These are phyloP conservation scores for Tetranychus cinnabarinus DNA, from an alignment of 1,140 invertebrate genomes.

Conservation along the genomic window DNA sequence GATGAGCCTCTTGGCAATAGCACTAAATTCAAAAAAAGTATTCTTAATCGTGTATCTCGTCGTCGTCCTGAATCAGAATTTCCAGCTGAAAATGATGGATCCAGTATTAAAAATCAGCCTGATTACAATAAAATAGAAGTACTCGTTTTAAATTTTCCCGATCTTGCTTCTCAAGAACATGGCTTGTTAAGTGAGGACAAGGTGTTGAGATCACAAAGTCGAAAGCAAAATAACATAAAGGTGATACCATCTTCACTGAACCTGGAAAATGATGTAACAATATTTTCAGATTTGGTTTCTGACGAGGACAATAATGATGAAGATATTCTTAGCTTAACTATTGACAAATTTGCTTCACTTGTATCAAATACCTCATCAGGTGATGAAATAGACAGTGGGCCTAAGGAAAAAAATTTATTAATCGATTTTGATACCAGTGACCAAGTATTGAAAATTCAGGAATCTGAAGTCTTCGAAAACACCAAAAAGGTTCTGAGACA, in stretches of 20 bases:
- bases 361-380: conserved; percentile 4
- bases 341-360: conserved; percentile 82
- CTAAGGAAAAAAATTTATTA: neutral
- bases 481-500: conserved; percentile 76
- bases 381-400: neutral
- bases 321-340: conserved; percentile 70
- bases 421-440: too few relatives aligned
- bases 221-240: conserved; percentile 6
- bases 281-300: conserved; percentile 78
- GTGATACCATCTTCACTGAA: too few relatives aligned
- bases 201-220: conserved; percentile 23
- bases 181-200: conserved; percentile 47
- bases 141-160: conserved; percentile 36
- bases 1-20: neutral
- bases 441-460: neutral
- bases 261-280: conserved; percentile 52
- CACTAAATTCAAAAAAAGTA: neutral
- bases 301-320: conserved; percentile 59
- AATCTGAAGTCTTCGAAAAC: conserved; percentile 25
- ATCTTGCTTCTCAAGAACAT: conserved; percentile 30
- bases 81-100: neutral
- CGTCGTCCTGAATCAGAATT: neutral
- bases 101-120: neutral
- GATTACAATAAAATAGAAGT: conserved; percentile 26
- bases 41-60: neutral